phyloP scores from a whole-genome alignment of 1,140 invertebrate genomes.

The Heliconius eleuchia region DNA sequence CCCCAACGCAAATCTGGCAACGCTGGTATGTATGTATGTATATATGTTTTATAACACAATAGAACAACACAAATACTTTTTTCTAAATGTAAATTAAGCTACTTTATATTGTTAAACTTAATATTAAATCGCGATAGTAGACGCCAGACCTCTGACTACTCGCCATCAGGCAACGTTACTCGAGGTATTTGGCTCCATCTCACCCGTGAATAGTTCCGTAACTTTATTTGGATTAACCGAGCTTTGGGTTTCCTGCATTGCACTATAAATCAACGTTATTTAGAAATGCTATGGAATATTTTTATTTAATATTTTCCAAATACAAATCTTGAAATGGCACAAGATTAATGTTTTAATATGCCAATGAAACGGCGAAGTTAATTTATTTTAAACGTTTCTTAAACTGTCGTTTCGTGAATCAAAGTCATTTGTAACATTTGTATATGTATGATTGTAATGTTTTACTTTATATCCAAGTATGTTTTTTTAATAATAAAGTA shows the following conservation, averaged over 20 bases:
- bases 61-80: no score
- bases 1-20: no score
- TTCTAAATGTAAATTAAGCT: neutral
- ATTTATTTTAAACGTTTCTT: neutral
- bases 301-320: conserved; percentile 13
- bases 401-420: neutral
- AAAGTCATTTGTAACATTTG: neutral
- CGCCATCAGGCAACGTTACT: conserved; percentile 34
- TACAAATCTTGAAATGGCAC: conserved; percentile 5
- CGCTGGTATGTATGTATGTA: no score
- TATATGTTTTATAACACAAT: no score
- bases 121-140: neutral
- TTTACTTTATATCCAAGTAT: neutral
- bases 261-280: conserved; percentile 14
- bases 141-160: conserved; percentile 25
- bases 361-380: neutral
- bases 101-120: neutral
- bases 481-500: neutral
- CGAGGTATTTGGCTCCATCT: conserved; percentile 49
- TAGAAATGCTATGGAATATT: neutral
- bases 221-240: conserved; percentile 49
- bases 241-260: conserved; percentile 7
- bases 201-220: conserved; percentile 47
- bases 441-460: neutral
- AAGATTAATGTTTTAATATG: conserved; percentile 11